Percentiles rank a stretch among this genome's conserved stretches.
phyloP scores from a whole-genome alignment of 2,113 vertebrate genomes.

The Diphyllodes magnificus region DNA sequence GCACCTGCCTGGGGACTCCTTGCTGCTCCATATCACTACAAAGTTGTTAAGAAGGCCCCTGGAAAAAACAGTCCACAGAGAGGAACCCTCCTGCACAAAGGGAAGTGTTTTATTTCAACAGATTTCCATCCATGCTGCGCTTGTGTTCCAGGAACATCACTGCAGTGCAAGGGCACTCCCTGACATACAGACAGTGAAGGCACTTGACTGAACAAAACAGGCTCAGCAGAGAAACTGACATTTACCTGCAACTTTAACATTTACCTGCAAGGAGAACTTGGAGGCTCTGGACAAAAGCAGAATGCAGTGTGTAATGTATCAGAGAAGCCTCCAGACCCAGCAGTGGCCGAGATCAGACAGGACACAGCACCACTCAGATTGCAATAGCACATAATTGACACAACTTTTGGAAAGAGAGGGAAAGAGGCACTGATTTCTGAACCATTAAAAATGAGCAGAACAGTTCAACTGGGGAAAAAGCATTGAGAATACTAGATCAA shows the following conservation, averaged over 20 bases:
- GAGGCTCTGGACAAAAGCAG: neutral
- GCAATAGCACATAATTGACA: neutral
- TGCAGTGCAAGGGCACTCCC: neutral
- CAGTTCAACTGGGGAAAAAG: neutral
- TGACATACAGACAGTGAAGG: neutral
- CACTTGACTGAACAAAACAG: neutral
- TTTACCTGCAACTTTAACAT: neutral
- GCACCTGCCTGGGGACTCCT: too few species aligned
- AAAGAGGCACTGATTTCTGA: neutral
- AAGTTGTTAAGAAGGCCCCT: neutral
- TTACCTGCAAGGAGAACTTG: neutral
- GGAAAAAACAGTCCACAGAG: neutral
- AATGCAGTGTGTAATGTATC: neutral
- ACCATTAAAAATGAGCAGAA: neutral
- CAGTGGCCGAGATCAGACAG: fast-evolving
- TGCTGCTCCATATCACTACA: too few species aligned
- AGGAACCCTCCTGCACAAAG: neutral
- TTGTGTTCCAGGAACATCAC: neutral
- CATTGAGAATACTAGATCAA: neutral
- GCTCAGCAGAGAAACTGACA: neutral
- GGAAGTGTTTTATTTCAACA: neutral
- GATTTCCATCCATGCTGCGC: neutral
- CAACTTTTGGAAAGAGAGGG: neutral
- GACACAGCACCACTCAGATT: neutral
- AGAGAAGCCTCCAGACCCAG: neutral